Evolutionary conservation across 2,888 invertebrate species (phyloP), one percentile per base, ranked within the genome.

Genomic region (Neoitamus cyanurus): DNA sequence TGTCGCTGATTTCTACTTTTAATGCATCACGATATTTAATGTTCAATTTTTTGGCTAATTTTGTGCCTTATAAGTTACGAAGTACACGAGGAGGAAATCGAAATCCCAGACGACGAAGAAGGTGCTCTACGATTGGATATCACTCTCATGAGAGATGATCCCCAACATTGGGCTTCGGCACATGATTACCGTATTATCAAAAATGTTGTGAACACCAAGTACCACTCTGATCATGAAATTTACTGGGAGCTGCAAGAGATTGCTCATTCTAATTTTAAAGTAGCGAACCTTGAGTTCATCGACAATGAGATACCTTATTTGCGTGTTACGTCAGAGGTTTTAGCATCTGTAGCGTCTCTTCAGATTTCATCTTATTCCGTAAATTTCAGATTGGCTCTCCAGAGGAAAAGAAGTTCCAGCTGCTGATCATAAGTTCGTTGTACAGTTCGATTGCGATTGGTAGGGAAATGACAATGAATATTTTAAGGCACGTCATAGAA

Each of bases 401-500:
- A 0, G 96, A 96, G 88, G 97, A 97, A 89, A 93, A 92, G 1
- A 97, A 97, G 91, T 95, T 96, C 88, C 96, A 96, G 88, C 93
- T 98, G 15, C 95, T 95, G 0, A 90, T 98, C n/a, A 92, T 97
- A 34, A 97, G 98, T 86, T 97, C 97, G 83, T 90, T 97, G 80
- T 96, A 95, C 89, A 95, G 94, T 0, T 94, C 95, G 0, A 95
- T 98, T 89, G 96, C 97, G 0, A 92, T 96, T 15, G 97, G 97
- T 0, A 94, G 97, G 83, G 98, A 98, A 91, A 92, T 98, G 85
- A 91, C 95, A 0, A 89, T 97, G 0, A 95, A 97, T 90, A 93
- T 98, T 87, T 96, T 96, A 0, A 93, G 96, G 0, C 98, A 98
- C 91, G 91, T 98, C 25, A 90, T 95, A 30, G 94, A 93, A 83